Percentiles rank a stretch among this genome's conserved stretches.
Evolutionary conservation across 2,888 invertebrate genomes (phyloP).

Genomic region (Ernsta delagoae): DNA sequence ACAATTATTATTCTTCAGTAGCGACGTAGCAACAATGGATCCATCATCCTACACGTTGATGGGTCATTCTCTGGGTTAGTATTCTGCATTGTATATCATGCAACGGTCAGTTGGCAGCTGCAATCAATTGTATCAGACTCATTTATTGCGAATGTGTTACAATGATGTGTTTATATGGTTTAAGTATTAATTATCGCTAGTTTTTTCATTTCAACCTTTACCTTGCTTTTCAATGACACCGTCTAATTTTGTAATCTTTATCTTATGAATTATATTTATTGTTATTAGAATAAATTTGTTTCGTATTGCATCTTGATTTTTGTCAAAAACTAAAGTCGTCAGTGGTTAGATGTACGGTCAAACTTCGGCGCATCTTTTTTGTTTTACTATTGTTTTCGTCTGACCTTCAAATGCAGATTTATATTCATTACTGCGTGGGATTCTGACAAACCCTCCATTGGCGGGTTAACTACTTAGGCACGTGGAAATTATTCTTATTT

Average conservation of each 20-base stretch:
- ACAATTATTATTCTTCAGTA: slow-evolving; percentile 10
- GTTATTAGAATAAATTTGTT: too few relatives aligned
- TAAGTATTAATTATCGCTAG: slow-evolving; percentile 5
- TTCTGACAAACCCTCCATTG: not conserved
- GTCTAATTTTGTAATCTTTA: not conserved
- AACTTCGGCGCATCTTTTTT: slow-evolving; percentile 1
- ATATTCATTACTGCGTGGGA: slow-evolving; percentile 9
- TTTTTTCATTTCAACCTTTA: not conserved
- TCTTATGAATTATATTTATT: not conserved
- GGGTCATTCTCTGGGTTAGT: slow-evolving; percentile 34
- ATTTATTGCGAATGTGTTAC: slow-evolving; percentile 28
- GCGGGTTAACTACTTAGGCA: slow-evolving; percentile 1
- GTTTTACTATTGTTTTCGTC: not conserved
- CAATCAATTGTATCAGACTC: slow-evolving; percentile 27
- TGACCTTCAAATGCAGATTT: slow-evolving; percentile 11
- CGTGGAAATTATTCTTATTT: not conserved
- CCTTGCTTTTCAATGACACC: not conserved
- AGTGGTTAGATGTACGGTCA: not conserved
- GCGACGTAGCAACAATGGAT: slow-evolving; percentile 28
- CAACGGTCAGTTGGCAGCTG: slow-evolving; percentile 33
- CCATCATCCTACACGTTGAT: slow-evolving; percentile 21
- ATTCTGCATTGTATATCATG: slow-evolving; percentile 26
- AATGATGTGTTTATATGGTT: slow-evolving; percentile 21
- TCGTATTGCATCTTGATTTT: not conserved
- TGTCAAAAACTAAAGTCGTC: too few relatives aligned